Evolutionary conservation across 2,113 vertebrate species (phyloP).

Genomic region (Prunella himalayana): DNA sequence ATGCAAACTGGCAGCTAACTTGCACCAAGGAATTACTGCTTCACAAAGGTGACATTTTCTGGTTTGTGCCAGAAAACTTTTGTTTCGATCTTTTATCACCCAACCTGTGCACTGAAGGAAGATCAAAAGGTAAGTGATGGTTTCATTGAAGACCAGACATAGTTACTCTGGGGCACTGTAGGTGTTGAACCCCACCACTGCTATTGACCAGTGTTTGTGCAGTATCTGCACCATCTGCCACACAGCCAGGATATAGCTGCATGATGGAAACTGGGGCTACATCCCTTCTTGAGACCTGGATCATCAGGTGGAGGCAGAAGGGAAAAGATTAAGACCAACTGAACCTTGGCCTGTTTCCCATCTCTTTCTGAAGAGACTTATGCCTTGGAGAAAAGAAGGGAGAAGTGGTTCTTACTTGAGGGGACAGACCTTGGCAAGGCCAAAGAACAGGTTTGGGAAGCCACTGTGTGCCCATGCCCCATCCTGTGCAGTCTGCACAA

Average conservation of each 20-base stretch:
- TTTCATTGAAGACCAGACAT: not conserved
- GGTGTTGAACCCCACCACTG: not conserved
- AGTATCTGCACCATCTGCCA: not conserved
- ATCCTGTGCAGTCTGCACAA: not conserved
- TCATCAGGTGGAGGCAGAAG: not conserved
- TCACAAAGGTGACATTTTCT: not conserved
- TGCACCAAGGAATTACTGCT: not conserved
- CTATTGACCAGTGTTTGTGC: not conserved
- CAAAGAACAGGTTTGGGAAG: not conserved
- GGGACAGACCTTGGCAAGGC: not conserved
- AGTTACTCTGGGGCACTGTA: not conserved
- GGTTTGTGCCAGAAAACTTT: not conserved
- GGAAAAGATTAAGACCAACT: not conserved
- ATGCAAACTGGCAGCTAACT: not conserved
- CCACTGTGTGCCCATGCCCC: not conserved
- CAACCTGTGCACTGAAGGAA: not conserved
- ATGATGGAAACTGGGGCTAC: not conserved
- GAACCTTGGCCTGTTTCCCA: not conserved
- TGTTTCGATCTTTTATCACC: not conserved
- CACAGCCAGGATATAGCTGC: not conserved
- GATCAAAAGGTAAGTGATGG: not conserved
- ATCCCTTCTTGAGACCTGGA: not conserved
- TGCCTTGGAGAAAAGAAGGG: not conserved
- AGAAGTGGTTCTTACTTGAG: not conserved
- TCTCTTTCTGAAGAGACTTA: not conserved